Base-by-base conservation (phyloP, 2,797 vertebrate species). In the Oophaga sylvatica region DNA sequence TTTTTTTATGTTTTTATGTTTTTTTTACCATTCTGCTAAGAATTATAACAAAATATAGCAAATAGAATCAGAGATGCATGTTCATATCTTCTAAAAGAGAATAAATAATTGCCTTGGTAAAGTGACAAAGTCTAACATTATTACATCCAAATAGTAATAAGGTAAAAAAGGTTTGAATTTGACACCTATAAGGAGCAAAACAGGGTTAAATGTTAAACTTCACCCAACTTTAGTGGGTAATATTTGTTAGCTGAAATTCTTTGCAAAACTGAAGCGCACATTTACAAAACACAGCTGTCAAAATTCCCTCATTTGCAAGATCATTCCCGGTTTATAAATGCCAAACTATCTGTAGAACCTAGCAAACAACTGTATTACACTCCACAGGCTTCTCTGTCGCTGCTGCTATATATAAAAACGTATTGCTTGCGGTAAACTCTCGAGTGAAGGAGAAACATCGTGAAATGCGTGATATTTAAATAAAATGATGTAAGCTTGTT, bases 281-380 rank as follows among this genome's bases (percentile, higher is more conserved):
- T 77, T 26, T 77, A 77, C 75, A 77, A 12, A 77, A 77, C 75
- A 56, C 45, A 77, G 75, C 75, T 77, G 75, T n/a, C 71, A 75
- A 75, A 8, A n/a, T 53, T 75, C 41, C 48, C 75, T 77, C n/a
- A 77, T 77, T 77, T 77, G 11, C 48, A 77, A 56, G 41, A 77
- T 56, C 75, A 77, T 45, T 77, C 45, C 75, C 53, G 75, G 45
- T 77, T 77, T 77, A 56, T 53, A 77, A 77, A 56, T 77, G 75
- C 56, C 75, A 77, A 48, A 56, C 48, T 77, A 56, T 77, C 45
- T 77, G 75, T 56, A 26, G 75, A 77, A 15, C 15, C 45, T 1
- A 77, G 48, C 56, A 77, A 77, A 77, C 75, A 77, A 77, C 45
- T 77, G 48, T 77, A 77, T 77, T 77, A 77, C 75, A 77, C 48